Evolutionary conservation across 2,113 vertebrate species (phyloP).

Genomic region (Telmatochromis sp.): DNA sequence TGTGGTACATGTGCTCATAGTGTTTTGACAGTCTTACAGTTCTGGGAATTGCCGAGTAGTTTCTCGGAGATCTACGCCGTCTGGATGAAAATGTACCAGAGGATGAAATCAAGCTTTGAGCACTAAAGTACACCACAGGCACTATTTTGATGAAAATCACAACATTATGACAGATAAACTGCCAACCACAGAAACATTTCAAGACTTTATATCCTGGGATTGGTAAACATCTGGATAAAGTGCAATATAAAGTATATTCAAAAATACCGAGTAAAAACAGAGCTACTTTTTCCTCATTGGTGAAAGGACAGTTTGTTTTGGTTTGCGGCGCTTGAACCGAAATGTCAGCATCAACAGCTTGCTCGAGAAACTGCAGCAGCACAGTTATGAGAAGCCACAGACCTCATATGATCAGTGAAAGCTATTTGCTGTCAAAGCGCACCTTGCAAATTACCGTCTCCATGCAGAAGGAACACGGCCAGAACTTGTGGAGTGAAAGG

Average conservation of each 20-base stretch:
- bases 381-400: neutral
- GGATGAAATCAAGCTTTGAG: neutral
- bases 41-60: constrained; percentile 33
- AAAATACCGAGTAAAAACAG: neutral
- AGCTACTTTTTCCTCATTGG: neutral
- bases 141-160: neutral
- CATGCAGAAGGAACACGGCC: neutral
- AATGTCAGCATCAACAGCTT: neutral
- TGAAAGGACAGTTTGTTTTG: neutral
- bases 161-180: neutral
- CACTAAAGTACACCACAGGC: neutral
- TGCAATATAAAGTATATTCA: neutral
- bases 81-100: constrained; percentile 23
- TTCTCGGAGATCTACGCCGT: constrained; percentile 22
- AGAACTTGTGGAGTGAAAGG: neutral
- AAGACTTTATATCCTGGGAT: neutral
- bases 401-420: neutral
- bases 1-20: neutral
- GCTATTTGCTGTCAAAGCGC: neutral
- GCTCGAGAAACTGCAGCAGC: neutral
- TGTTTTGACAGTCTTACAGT: constrained; percentile 31
- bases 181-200: neutral
- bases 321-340: neutral
- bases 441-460: neutral
- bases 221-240: constrained; percentile 8